A percentile compares a stretch with the other conserved stretches of the same genome.
phyloP scores from a whole-genome alignment of 2,888 invertebrate genomes.

The Homarus gammarus region DNA sequence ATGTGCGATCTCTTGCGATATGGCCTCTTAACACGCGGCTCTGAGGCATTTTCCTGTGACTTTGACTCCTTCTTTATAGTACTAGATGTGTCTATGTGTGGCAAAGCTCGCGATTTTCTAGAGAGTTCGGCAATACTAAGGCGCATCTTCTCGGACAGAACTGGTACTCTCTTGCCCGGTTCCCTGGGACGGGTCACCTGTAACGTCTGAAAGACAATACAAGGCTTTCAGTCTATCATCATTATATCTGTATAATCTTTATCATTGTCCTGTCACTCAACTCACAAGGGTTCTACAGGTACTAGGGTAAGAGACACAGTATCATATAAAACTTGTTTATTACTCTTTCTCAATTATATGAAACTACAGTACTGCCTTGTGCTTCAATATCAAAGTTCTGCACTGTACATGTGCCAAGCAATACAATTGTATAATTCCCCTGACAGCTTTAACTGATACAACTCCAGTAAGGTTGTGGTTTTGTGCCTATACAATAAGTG shows the following conservation, averaged over 20 bases:
- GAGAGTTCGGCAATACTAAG: conserved; percentile 45
- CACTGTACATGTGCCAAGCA: too few species aligned
- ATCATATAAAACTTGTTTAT: background rate
- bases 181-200: conserved; percentile 54
- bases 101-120: conserved; percentile 23
- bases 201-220: conserved; percentile 59
- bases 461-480: too few species aligned
- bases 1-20: conserved; percentile 43
- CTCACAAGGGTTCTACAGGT: background rate
- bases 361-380: background rate
- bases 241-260: background rate
- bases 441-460: too few species aligned
- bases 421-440: too few species aligned
- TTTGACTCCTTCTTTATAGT: conserved; percentile 18
- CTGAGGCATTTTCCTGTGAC: background rate
- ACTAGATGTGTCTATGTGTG: conserved; percentile 1
- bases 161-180: conserved; percentile 61
- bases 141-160: conserved; percentile 62
- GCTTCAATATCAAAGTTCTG: too few species aligned
- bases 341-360: background rate
- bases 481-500: too few species aligned
- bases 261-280: background rate
- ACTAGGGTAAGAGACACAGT: background rate
- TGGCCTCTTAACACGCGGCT: conserved; percentile 34
- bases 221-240: conserved; percentile 35